Conservation (phyloP, 2,888 invertebrate species). For the Mesoligia furuncula region DNA sequence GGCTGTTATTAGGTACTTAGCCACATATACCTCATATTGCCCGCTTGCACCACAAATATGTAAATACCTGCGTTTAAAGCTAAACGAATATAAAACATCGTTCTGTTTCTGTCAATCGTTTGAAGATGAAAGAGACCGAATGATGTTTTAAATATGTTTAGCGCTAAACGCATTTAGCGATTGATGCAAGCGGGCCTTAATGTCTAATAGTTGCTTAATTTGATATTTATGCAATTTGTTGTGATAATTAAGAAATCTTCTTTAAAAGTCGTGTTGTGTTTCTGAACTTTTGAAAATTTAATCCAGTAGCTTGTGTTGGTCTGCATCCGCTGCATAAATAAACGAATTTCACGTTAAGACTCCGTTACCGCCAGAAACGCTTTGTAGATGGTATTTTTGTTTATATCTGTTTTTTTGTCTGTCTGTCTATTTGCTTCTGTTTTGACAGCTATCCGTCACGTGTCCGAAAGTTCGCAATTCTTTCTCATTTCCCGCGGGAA, state of each 20-base stretch:
- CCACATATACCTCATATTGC: background rate
- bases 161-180: background rate
- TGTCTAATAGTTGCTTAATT: background rate
- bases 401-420: background rate
- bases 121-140: background rate
- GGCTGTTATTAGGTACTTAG: background rate
- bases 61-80: background rate
- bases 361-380: background rate
- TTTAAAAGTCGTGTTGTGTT: background rate
- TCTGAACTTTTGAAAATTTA: constrained; percentile 25
- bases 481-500: constrained; percentile 42
- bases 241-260: background rate
- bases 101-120: background rate
- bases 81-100: background rate
- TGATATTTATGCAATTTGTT: background rate
- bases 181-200: background rate
- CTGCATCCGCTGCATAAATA: constrained; percentile 12
- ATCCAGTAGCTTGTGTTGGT: constrained; percentile 4
- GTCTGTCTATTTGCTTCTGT: constrained; percentile 15
- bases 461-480: constrained; percentile 42
- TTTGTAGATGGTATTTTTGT: constrained; percentile 2
- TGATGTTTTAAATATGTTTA: background rate
- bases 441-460: constrained; percentile 53
- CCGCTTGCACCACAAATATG: background rate
- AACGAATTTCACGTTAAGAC: constrained; percentile 11